Base-by-base conservation (phyloP, 2,888 invertebrate genomes). In the Eucera pruinosa region DNA sequence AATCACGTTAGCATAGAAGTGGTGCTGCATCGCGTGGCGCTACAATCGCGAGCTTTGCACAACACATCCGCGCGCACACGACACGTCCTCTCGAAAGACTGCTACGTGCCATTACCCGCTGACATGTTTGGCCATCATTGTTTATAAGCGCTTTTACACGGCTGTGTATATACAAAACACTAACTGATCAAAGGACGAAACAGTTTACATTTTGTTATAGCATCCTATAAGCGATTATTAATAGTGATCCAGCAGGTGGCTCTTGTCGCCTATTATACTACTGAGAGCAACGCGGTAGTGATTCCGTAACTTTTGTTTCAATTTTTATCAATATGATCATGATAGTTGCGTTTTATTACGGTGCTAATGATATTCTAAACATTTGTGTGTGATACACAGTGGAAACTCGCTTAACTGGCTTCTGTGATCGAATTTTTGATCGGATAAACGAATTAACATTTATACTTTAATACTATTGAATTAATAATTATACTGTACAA, bases 81-180 rank as follows among this genome's bases (percentile, higher is more conserved):
- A 71, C 48, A 50, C 43, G 43, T 62, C 15, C 68, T 58, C 41
- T 65, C 48, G 48, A 55, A 71, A 66, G 62, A 57, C 57, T 50
- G 36, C 58, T 52, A 72, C 72, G 60, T 72, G 60, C 60, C 67
- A 67, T 68, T 67, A 47, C 30, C 15, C 62, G 55, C 25, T 47
- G 69, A 69, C 68, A 47, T 62, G 69, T 57, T 61, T 68, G 61
- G 45, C 55, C 61, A 68, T 54, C 54, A 52, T 69, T 61, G 61
- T 69, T 69, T 62, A 62, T 69, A 61, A 54, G 36, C 69, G 36
- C 54, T 23, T 47, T 62, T 55, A 43, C 54, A 23, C 27, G 33
- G 13, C 25, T 13, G 11, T 23, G 13, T 39, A 5, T 67, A 27
- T 27, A 57, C 48, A 2, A 25, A 62, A 36, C 48, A 11, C n/a